Conservation (phyloP, 2,797 vertebrate genomes). For the Argya squamiceps region DNA sequence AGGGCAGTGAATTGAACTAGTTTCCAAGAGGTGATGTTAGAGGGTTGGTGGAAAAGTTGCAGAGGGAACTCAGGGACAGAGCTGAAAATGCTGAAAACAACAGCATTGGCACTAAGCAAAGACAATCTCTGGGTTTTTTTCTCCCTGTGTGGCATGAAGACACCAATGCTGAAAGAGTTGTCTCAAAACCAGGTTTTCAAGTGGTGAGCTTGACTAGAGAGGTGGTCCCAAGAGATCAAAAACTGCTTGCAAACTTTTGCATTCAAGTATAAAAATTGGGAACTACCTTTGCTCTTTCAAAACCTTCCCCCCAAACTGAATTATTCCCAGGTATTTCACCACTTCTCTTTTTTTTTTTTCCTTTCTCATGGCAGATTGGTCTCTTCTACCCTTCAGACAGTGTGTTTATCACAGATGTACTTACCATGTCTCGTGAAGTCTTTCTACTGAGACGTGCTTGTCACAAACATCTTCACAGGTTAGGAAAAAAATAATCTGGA, state of each 20-base stretch:
- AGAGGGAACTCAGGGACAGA: background rate
- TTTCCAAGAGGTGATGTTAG: background rate
- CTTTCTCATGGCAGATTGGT: background rate
- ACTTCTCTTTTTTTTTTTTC: background rate
- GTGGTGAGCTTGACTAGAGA: background rate
- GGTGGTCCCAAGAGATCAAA: background rate
- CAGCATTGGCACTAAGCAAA: background rate
- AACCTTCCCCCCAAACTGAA: rapidly evolving
- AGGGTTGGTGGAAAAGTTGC: background rate
- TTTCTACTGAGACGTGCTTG: background rate
- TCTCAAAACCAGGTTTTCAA: background rate
- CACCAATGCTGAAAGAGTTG: background rate
- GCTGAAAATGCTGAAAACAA: background rate
- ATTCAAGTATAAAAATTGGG: background rate
- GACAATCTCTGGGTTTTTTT: background rate
- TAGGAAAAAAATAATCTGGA: background rate
- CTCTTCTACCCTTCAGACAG: background rate
- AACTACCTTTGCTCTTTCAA: background rate
- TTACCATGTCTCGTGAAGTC: background rate
- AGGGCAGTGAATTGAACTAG: rapidly evolving
- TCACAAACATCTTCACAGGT: background rate
- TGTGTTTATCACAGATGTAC: background rate
- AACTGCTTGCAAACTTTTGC: background rate
- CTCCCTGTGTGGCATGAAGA: background rate
- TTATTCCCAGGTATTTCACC: background rate